Conservation (phyloP, 2,888 invertebrate species). For the Linnaemya vulpina region DNA sequence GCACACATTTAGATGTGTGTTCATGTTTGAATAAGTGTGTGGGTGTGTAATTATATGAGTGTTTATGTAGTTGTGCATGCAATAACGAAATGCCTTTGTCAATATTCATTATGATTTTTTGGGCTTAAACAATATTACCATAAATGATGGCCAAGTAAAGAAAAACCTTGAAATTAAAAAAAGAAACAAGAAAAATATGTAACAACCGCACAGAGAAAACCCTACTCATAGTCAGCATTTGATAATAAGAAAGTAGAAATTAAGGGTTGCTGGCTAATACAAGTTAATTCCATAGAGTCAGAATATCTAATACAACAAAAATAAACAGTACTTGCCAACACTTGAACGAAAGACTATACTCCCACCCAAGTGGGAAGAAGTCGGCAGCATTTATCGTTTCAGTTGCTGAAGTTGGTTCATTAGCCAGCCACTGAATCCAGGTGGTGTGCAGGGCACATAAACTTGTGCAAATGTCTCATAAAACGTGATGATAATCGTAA, state of each 20-base stretch:
- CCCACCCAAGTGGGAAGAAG: constrained; percentile 29
- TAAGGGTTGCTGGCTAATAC: constrained; percentile 69
- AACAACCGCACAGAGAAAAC: constrained; percentile 14
- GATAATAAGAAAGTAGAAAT: constrained; percentile 28
- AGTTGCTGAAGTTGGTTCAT: constrained; percentile 31
- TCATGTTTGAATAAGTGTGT: not conserved
- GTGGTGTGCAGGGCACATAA: constrained; percentile 77
- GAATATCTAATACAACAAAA: constrained; percentile 14
- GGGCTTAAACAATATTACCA: constrained; percentile 73
- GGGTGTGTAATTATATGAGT: constrained; percentile 4
- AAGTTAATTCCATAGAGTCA: constrained; percentile 64
- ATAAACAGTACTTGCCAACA: not conserved
- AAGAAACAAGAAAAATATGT: not conserved
- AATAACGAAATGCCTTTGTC: constrained; percentile 77
- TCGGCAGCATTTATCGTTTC: constrained; percentile 39
- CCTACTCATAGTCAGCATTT: constrained; percentile 11
- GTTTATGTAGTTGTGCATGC: constrained; percentile 31
- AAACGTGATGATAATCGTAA: constrained; percentile 84
- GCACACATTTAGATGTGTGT: constrained; percentile 8
- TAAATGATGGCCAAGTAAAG: constrained; percentile 72
- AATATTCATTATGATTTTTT: constrained; percentile 82
- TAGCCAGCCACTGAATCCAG: constrained; percentile 27
- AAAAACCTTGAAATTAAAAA: constrained; percentile 36
- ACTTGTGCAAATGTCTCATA: constrained; percentile 83
- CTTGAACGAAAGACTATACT: constrained; percentile 46